phyloP scores from a whole-genome alignment of 2,888 invertebrate genomes.

The Megamerina dolium region DNA sequence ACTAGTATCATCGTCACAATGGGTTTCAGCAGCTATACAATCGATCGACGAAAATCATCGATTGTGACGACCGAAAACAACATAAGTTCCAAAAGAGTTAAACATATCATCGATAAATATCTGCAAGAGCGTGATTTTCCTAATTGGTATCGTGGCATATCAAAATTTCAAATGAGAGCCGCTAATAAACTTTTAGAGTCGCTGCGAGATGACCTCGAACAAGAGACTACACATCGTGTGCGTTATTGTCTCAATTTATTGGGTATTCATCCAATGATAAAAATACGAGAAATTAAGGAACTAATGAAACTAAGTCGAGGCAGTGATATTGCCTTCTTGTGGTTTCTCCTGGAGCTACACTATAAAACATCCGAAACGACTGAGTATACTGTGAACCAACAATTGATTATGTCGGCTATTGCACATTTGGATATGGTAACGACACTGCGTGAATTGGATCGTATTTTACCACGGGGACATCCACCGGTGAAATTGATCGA shows the following conservation, averaged over 20 bases:
- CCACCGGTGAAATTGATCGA: no score
- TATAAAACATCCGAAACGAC: constrained; percentile 26
- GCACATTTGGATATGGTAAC: constrained; percentile 37
- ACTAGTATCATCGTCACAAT: no score
- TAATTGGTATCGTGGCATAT: constrained; percentile 38
- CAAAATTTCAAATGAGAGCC: constrained; percentile 30
- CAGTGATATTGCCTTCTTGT: constrained; percentile 44
- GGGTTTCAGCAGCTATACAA: no score
- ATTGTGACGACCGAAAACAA: no score
- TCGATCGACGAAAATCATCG: no score
- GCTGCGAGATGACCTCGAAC: constrained; percentile 40
- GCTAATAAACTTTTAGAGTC: constrained; percentile 24
- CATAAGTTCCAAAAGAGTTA: no score
- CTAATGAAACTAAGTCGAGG: constrained; percentile 36
- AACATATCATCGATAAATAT: no score
- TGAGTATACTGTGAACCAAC: constrained; percentile 38
- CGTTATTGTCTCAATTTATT: constrained; percentile 25
- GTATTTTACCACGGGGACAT: constrained; percentile 31
- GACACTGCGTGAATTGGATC: constrained; percentile 39
- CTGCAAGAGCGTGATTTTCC: constrained; percentile 26
- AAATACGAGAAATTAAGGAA: constrained; percentile 19
- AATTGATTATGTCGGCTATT: constrained; percentile 35
- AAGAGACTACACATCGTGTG: constrained; percentile 33
- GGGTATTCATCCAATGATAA: constrained; percentile 34
- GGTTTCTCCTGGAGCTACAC: constrained; percentile 39